Base-by-base conservation (phyloP, 1,140 invertebrate species). In the Wasmannia auropunctata region DNA sequence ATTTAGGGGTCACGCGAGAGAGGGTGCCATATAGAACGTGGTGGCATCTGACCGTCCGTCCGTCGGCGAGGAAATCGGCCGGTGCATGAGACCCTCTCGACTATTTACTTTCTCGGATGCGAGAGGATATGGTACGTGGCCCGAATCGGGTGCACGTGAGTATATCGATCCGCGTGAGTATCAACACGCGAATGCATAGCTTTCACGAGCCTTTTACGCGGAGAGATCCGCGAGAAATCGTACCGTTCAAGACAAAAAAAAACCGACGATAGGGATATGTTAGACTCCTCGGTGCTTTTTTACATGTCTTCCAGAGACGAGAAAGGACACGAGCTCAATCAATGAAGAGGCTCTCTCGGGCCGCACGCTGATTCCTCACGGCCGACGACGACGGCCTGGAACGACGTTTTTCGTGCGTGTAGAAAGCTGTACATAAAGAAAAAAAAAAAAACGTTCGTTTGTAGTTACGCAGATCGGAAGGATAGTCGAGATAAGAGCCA, bases 371-470 rank as follows among this genome's bases (percentile, higher is more conserved):
- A 72, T 81, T 81, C 19, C 14, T 40, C 51, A 10, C 65, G 79
- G 37, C n/a, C 65, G 79, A 37, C n/a, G 79, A 74, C 40, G 37
- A 74, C 51, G 37, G 60, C 10, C 69, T 22, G 2, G 14, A 11
- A 25, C 6, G n/a, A n/a, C n/a, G n/a, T n/a, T 81, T 83, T 58
- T 25, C 19, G 49, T 22, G 77, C 37, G 28, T 67, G 34, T 79
- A 84, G 40, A 40, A 54, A 49, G 43, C 46, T 79, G 56, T 85
- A 81, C 51, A 81, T 76, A 58, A 77, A n/a, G n/a, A n/a, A n/a
- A n/a, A n/a, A n/a, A n/a, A n/a, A n/a, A n/a, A n/a, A 19, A 88
- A 40, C 51, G 67, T 75, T 88, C 80, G 51, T 80, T 75, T 51
- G 25, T 88, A 89, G 62, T 65, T 58, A 85, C 37, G 62, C 63